phyloP scores from a whole-genome alignment of 1,140 invertebrate species.

The Lepidurus packardi region DNA sequence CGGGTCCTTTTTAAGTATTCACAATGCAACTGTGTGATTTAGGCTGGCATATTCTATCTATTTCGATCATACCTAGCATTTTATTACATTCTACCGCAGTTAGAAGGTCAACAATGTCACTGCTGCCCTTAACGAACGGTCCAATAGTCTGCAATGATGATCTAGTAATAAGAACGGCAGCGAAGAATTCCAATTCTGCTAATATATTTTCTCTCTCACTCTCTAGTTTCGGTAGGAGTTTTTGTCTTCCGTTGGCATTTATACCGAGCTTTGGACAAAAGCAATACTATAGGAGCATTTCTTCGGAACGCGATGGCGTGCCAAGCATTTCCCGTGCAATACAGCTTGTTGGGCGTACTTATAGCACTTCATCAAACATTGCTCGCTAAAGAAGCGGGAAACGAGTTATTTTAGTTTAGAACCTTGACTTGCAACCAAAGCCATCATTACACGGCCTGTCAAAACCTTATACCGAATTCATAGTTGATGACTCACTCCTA shows the following conservation, averaged over 20 bases:
- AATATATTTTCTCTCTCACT: background rate
- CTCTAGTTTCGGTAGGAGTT: background rate
- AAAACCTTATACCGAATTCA: too few relatives aligned
- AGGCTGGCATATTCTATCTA: background rate
- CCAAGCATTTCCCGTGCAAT: slow-evolving; percentile 11
- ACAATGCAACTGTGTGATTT: background rate
- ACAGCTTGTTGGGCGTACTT: background rate
- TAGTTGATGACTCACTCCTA: too few relatives aligned
- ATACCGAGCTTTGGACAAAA: too few relatives aligned
- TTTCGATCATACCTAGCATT: background rate
- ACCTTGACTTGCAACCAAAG: background rate
- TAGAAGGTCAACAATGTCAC: background rate
- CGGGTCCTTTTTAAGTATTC: background rate
- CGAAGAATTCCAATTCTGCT: slow-evolving; percentile 7
- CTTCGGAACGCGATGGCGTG: background rate
- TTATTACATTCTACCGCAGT: background rate
- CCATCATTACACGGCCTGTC: too few relatives aligned
- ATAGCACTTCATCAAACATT: background rate
- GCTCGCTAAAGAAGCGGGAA: background rate
- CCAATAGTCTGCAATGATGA: background rate
- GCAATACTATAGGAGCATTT: background rate
- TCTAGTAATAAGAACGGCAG: background rate
- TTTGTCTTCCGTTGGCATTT: background rate
- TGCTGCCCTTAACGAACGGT: background rate
- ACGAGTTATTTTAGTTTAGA: background rate